A percentile compares a stretch with the other conserved stretches of the same genome.
phyloP scores from a whole-genome alignment of 64 coral and sea anemone genomes.

The Porites lutea region DNA sequence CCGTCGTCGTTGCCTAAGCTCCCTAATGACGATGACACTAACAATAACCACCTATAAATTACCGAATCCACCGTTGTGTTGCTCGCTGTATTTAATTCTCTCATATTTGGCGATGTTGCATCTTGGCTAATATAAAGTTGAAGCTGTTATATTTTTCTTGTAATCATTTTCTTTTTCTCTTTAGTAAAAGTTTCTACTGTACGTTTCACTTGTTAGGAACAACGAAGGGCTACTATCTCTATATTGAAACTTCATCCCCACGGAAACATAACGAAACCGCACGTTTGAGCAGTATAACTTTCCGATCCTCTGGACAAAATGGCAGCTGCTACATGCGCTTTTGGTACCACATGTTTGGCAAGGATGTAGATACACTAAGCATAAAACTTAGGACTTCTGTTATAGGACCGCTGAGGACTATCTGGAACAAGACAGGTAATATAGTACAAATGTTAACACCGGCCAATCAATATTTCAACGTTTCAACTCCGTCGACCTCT shows the following conservation, averaged over 20 bases:
- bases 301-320: conserved; percentile 49
- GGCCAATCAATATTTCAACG: too few relatives aligned
- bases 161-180: not conserved
- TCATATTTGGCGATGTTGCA: too few relatives aligned
- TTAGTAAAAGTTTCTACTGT: not conserved
- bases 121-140: too few relatives aligned
- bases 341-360: conserved; percentile 99
- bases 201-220: conserved; percentile 45
- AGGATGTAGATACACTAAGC: conserved; percentile 79
- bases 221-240: conserved; percentile 86
- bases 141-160: not conserved
- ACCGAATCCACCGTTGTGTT: too few relatives aligned
- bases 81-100: too few relatives aligned
- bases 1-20: too few relatives aligned
- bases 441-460: too few relatives aligned
- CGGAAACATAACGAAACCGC: conserved; percentile 88
- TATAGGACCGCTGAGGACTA: conserved; percentile 59
- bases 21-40: too few relatives aligned
- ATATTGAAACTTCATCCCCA: conserved; percentile 92
- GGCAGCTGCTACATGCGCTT: conserved; percentile 86
- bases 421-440: conserved; percentile 90
- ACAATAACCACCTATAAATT: too few relatives aligned
- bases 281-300: conserved; percentile 86
- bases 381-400: conserved; percentile 73
- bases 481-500: too few relatives aligned